A percentile compares a stretch with the other conserved stretches of the same genome.
Conservation (phyloP, 2,888 invertebrate species). For the Nomada ruficornis region DNA sequence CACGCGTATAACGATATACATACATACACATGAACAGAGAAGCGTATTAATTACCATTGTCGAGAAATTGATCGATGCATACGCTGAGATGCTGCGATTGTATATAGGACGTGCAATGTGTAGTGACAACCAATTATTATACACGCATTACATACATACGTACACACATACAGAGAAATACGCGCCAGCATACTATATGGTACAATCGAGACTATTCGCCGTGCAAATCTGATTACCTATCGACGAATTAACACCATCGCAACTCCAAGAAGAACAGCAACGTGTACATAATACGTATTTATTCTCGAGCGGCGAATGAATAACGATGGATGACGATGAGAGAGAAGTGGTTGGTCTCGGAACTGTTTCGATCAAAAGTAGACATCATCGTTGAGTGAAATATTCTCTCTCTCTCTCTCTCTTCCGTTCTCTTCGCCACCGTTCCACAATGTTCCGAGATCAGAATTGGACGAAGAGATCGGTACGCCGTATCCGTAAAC, state of each 20-base stretch:
- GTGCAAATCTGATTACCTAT: slow-evolving; percentile 50
- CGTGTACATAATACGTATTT: slow-evolving; percentile 50
- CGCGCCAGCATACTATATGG: slow-evolving; percentile 15
- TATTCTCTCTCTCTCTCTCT: slow-evolving; percentile 11
- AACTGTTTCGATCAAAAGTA: background rate
- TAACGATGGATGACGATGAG: slow-evolving; percentile 26
- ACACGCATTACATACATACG: slow-evolving; percentile 44
- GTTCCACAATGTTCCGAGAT: slow-evolving; percentile 6
- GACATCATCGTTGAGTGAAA: no score
- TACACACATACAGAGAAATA: slow-evolving; percentile 33
- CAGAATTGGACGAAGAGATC: slow-evolving; percentile 22
- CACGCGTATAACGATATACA: background rate
- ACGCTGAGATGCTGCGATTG: slow-evolving; percentile 78
- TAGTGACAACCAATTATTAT: slow-evolving; percentile 65
- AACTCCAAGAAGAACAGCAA: slow-evolving; percentile 18
- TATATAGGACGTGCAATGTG: slow-evolving; percentile 78
- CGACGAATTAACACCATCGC: slow-evolving; percentile 34
- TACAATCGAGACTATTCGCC: slow-evolving; percentile 32
- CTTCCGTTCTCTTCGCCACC: slow-evolving; percentile 14
- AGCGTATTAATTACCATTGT: slow-evolving; percentile 49
- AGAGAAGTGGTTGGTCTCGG: background rate
- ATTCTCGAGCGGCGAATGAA: slow-evolving; percentile 27
- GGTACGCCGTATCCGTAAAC: slow-evolving; percentile 41
- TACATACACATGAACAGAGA: background rate
- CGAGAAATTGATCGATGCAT: slow-evolving; percentile 52